Percentiles rank a stretch among this genome's conserved stretches.
These are phyloP conservation scores for Muscicapa striata DNA, from an alignment of 2,797 vertebrate species.

Conservation along the genomic window DNA sequence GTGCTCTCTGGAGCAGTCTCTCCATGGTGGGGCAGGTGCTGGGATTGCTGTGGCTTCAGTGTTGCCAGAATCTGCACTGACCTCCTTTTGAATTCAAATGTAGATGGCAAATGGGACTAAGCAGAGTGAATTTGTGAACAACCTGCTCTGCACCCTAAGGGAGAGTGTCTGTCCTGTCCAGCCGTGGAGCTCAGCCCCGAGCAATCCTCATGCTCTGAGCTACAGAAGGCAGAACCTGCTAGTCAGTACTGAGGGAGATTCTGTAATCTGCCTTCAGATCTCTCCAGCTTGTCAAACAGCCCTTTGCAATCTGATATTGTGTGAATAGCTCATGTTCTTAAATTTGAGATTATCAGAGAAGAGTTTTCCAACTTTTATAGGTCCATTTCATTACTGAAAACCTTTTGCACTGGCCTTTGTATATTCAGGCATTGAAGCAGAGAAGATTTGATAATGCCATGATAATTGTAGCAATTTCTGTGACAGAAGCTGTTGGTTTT, in stretches of 20 bases:
- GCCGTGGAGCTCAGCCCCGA: accelerated
- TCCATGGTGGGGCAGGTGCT: accelerated
- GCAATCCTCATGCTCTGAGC: not conserved
- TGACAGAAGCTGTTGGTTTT: not conserved
- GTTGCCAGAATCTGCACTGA: accelerated
- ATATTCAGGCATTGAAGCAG: not conserved
- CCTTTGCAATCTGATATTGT: not conserved
- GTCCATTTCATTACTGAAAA: not conserved
- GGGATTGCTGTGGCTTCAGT: not conserved
- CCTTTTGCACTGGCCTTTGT: not conserved
- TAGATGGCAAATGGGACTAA: not conserved
- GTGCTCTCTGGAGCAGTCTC: not conserved
- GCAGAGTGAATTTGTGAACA: not conserved
- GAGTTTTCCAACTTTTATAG: not conserved
- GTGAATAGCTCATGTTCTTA: not conserved
- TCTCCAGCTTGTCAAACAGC: not conserved
- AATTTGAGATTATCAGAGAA: not conserved
- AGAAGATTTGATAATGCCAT: not conserved
- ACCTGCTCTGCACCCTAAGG: not conserved
- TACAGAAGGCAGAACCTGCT: not conserved
- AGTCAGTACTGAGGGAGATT: not conserved
- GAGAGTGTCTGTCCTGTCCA: not conserved
- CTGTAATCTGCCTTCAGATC: not conserved
- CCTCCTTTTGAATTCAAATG: accelerated
- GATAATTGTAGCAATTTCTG: not conserved